Conservation (phyloP, 2,888 invertebrate genomes). For the Strigamia crassipes region DNA sequence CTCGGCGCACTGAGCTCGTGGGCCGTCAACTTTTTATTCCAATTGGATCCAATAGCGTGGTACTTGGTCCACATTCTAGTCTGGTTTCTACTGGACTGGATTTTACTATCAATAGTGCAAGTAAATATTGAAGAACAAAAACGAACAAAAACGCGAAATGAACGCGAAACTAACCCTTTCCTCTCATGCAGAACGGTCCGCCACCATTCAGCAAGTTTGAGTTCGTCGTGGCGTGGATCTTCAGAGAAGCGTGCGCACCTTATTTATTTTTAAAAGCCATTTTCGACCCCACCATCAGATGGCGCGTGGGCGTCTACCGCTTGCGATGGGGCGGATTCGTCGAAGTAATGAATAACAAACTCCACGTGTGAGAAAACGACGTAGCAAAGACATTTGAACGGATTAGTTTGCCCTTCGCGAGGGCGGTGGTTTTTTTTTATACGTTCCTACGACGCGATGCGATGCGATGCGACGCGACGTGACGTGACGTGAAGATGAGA, state of each 20-base stretch:
- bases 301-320: conserved; percentile 89
- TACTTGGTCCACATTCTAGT: conserved; percentile 87
- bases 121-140: conserved; percentile 59
- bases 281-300: conserved; percentile 84
- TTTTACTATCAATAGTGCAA: conserved; percentile 84
- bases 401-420: neutral
- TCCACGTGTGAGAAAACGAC: conserved; percentile 46
- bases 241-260: conserved; percentile 88
- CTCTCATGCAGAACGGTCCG: conserved; percentile 73
- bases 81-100: conserved; percentile 97
- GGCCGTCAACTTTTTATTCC: conserved; percentile 79
- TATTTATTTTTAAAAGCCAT: conserved; percentile 86
- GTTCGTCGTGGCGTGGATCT: conserved; percentile 91
- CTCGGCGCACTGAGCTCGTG: conserved; percentile 89
- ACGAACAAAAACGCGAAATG: neutral
- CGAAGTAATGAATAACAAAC: conserved; percentile 79
- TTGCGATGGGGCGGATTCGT: conserved; percentile 95
- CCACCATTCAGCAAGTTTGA: conserved; percentile 93
- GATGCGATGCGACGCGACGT: too few relatives aligned
- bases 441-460: neutral
- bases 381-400: neutral
- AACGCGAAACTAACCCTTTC: neutral
- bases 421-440: neutral
- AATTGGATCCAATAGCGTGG: conserved; percentile 87
- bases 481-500: too few relatives aligned